Conservation (phyloP, 1,140 invertebrate genomes). For the Zaprionus davidi region DNA sequence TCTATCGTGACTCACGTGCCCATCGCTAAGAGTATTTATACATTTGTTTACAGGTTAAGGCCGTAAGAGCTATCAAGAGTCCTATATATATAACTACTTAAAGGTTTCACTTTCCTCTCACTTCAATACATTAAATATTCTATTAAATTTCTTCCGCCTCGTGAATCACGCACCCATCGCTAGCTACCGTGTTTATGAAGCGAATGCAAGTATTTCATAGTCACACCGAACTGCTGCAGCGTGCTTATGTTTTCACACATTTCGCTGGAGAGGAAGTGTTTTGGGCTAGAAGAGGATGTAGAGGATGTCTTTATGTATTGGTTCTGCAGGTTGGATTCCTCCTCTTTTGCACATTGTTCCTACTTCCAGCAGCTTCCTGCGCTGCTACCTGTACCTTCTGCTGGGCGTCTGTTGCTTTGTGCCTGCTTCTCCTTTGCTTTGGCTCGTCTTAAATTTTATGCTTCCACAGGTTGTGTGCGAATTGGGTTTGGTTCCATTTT, state of each 20-base stretch:
- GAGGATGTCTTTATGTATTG: slow-evolving; percentile 75
- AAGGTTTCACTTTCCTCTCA: neutral
- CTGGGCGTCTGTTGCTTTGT: neutral
- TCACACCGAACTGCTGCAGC: slow-evolving; percentile 7
- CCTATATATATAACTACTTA: neutral
- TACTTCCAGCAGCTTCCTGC: slow-evolving; percentile 13
- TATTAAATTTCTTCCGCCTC: neutral
- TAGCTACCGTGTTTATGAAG: neutral
- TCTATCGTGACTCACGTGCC: neutral
- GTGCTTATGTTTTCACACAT: slow-evolving; percentile 22
- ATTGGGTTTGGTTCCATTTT: slow-evolving; percentile 36
- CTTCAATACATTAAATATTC: neutral
- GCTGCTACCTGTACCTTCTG: neutral
- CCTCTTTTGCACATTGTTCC: slow-evolving; percentile 5
- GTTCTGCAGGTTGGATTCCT: slow-evolving; percentile 38
- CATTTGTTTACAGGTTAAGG: neutral
- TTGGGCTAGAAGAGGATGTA: slow-evolving; percentile 61
- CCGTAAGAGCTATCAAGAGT: no score
- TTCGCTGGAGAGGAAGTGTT: slow-evolving; percentile 36
- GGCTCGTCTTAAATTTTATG: slow-evolving; percentile 69
- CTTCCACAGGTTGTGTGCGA: slow-evolving; percentile 63
- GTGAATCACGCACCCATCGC: slow-evolving; percentile 3
- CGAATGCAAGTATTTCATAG: slow-evolving; percentile 15
- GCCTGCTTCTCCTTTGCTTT: neutral
- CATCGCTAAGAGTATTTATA: neutral